Percentiles rank a stretch among this genome's conserved stretches.
Evolutionary conservation across 1,140 invertebrate genomes (phyloP).

Genomic region (Aphelinus certus): DNA sequence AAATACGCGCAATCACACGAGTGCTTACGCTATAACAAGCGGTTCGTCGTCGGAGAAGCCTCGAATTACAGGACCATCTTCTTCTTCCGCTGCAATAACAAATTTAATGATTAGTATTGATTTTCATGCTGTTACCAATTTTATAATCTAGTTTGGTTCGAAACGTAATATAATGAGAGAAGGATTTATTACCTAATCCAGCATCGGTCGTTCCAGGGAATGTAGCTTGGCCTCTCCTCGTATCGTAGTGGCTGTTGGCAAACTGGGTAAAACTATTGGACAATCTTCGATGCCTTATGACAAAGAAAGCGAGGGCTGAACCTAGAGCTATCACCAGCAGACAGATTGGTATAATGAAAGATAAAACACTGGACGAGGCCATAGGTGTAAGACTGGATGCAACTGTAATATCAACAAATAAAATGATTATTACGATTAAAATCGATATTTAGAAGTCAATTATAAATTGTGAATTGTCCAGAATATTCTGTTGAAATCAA

Average conservation of each 20-base stretch:
- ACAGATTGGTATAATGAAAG: slow-evolving; percentile 61
- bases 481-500: neutral
- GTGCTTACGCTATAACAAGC: slow-evolving; percentile 82
- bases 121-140: neutral
- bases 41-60: slow-evolving; percentile 95
- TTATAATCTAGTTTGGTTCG: neutral
- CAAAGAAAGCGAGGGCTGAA: slow-evolving; percentile 72
- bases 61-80: slow-evolving; percentile 86
- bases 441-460: neutral
- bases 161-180: slow-evolving; percentile 24
- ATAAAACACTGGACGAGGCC: slow-evolving; percentile 57
- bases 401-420: slow-evolving; percentile 29
- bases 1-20: neutral
- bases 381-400: slow-evolving; percentile 50
- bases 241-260: slow-evolving; percentile 87
- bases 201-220: slow-evolving; percentile 74
- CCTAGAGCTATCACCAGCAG: slow-evolving; percentile 70
- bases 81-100: slow-evolving; percentile 74
- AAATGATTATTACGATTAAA: neutral
- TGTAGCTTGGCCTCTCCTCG: slow-evolving; percentile 83
- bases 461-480: neutral
- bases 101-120: neutral
- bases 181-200: slow-evolving; percentile 68
- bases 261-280: slow-evolving; percentile 83
- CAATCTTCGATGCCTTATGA: slow-evolving; percentile 77